Percentiles rank a stretch among this genome's conserved stretches.
Conservation (phyloP, 2,888 invertebrate genomes). For the Lycia hirtaria region DNA sequence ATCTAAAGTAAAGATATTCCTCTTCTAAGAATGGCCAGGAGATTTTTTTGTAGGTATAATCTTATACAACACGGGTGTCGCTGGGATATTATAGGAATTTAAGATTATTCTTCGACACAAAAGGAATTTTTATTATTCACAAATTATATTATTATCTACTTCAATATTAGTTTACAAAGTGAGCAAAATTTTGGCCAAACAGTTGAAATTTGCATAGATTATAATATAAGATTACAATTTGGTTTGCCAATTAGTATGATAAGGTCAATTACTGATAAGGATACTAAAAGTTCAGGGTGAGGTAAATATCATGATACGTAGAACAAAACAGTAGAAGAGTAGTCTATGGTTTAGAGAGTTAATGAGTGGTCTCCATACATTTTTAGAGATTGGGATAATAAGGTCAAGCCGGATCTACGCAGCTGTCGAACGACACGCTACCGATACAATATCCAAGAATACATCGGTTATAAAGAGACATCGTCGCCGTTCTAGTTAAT, state of each 20-base stretch:
- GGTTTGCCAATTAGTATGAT: neutral
- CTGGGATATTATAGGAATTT: no score
- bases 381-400: constrained; percentile 50
- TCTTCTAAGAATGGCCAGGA: no score
- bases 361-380: constrained; percentile 31
- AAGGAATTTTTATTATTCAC: no score
- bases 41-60: no score
- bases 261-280: neutral
- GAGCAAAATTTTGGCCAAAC: neutral
- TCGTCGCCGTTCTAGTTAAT: constrained; percentile 60
- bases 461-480: constrained; percentile 71
- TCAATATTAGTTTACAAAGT: neutral
- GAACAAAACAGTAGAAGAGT: neutral
- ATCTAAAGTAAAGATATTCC: no score
- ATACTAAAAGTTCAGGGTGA: constrained; percentile 6
- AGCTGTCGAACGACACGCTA: constrained; percentile 73
- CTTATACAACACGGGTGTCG: no score
- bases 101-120: no score
- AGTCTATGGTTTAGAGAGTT: neutral
- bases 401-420: constrained; percentile 65
- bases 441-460: constrained; percentile 72
- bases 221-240: neutral
- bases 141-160: no score
- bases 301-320: constrained; percentile 1
- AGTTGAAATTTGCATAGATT: neutral